phyloP scores from a whole-genome alignment of 1,140 invertebrate species.

The Dryas iulia region DNA sequence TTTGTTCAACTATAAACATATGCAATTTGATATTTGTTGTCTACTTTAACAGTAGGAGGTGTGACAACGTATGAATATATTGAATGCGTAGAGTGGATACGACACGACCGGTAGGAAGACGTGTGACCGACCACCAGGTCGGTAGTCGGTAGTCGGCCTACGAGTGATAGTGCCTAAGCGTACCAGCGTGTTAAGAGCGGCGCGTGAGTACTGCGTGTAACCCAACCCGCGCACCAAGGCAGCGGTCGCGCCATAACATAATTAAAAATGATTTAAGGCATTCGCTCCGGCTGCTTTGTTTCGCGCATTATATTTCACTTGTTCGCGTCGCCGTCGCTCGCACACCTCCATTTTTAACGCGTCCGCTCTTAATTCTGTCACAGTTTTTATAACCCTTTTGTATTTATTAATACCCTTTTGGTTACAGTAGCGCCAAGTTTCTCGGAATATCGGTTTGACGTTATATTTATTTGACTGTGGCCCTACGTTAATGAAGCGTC shows the following conservation, averaged over 20 bases:
- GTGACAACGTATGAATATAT: slow-evolving; percentile 19
- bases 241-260: slow-evolving; percentile 74
- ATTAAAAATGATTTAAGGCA: slow-evolving; percentile 80
- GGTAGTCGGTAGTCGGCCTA: slow-evolving; percentile 16
- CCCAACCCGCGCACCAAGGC: slow-evolving; percentile 47
- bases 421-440: slow-evolving; percentile 74
- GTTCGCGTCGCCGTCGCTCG: slow-evolving; percentile 66
- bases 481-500: slow-evolving; percentile 72
- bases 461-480: slow-evolving; percentile 67
- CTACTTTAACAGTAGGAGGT: slow-evolving; percentile 22
- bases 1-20: neutral
- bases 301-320: slow-evolving; percentile 79
- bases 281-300: slow-evolving; percentile 79
- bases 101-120: slow-evolving; percentile 18
- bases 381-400: slow-evolving; percentile 78
- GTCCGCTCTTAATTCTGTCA: slow-evolving; percentile 77
- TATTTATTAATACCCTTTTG: slow-evolving; percentile 76
- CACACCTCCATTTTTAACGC: slow-evolving; percentile 67
- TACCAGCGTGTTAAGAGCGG: neutral
- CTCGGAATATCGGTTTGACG: slow-evolving; percentile 71
- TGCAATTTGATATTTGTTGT: slow-evolving; percentile 13
- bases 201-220: slow-evolving; percentile 33
- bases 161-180: slow-evolving; percentile 19
- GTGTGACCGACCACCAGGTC: too few relatives aligned
- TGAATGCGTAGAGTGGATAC: slow-evolving; percentile 14